These are phyloP conservation scores for Telmatherina bonti DNA, from an alignment of 2,797 vertebrate species.

Conservation along the genomic window DNA sequence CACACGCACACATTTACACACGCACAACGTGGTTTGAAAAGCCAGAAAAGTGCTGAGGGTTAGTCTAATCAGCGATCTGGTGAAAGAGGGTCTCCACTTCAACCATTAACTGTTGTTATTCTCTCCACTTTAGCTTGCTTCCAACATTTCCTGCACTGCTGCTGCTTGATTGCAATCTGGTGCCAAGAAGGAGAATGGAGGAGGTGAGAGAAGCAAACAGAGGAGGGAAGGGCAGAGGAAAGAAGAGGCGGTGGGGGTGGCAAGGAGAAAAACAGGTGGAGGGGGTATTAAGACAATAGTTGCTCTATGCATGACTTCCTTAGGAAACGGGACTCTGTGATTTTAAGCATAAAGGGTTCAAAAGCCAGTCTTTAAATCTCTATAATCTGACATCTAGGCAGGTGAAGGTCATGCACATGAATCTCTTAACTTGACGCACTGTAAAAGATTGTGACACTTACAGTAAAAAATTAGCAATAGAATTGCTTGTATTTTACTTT, in stretches of 20 bases:
- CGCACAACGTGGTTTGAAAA: constrained; percentile 4
- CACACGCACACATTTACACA: too few species aligned
- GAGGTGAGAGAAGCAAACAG: not conserved
- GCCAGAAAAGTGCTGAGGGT: constrained; percentile 39
- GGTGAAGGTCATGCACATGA: constrained; percentile 53
- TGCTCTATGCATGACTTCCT: constrained; percentile 71
- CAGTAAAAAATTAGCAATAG: not conserved
- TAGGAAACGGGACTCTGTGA: constrained; percentile 73
- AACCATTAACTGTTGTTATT: constrained; percentile 68
- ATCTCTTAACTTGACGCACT: constrained; percentile 17
- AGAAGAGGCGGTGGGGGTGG: not conserved
- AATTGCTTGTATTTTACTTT: not conserved
- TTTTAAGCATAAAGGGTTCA: constrained; percentile 71
- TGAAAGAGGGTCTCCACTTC: constrained; percentile 66
- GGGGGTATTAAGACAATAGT: constrained; percentile 69
- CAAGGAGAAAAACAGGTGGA: constrained; percentile 29
- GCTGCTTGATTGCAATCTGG: constrained; percentile 75
- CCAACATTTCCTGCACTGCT: constrained; percentile 68
- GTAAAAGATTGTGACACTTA: constrained; percentile 4
- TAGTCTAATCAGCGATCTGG: constrained; percentile 67
- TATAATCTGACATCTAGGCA: constrained; percentile 57
- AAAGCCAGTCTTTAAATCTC: constrained; percentile 66
- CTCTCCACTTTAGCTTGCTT: constrained; percentile 62
- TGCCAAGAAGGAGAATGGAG: constrained; percentile 45
- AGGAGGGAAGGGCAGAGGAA: not conserved